Evolutionary conservation across 1,140 invertebrate genomes (phyloP).

Genomic region (Augochlora pura): DNA sequence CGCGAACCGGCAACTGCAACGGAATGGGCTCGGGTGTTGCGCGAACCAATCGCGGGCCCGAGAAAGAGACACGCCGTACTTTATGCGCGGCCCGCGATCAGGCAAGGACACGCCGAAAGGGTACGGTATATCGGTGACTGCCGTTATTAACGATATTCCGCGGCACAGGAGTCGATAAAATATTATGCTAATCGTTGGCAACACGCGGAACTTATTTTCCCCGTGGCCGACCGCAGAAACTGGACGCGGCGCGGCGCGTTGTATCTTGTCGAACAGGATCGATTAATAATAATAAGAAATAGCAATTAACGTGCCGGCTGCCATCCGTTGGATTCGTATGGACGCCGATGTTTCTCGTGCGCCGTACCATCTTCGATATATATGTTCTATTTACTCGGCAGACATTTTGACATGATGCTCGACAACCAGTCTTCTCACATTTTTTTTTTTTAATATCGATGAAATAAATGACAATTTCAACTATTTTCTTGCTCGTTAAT

Average conservation of each 20-base stretch:
- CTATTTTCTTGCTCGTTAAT: no score
- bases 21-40: constrained; percentile 15
- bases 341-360: no score
- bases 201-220: constrained; percentile 46
- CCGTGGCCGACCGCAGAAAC: background rate
- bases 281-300: no score
- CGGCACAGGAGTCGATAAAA: constrained; percentile 53
- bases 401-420: no score
- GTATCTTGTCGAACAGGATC: background rate
- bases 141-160: constrained; percentile 65
- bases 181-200: constrained; percentile 60
- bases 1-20: background rate
- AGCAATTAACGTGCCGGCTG: no score
- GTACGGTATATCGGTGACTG: constrained; percentile 53
- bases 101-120: constrained; percentile 62
- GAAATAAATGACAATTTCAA: no score
- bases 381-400: no score
- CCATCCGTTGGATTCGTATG: no score
- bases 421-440: no score
- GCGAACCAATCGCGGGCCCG: constrained; percentile 14
- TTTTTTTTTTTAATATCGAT: no score
- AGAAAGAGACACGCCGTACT: constrained; percentile 7
- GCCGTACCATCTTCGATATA: no score
- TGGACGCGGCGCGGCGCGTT: background rate
- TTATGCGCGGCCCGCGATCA: constrained; percentile 37